Conservation (phyloP, 2,113 vertebrate species). For the Trochalopteron elliotii region DNA sequence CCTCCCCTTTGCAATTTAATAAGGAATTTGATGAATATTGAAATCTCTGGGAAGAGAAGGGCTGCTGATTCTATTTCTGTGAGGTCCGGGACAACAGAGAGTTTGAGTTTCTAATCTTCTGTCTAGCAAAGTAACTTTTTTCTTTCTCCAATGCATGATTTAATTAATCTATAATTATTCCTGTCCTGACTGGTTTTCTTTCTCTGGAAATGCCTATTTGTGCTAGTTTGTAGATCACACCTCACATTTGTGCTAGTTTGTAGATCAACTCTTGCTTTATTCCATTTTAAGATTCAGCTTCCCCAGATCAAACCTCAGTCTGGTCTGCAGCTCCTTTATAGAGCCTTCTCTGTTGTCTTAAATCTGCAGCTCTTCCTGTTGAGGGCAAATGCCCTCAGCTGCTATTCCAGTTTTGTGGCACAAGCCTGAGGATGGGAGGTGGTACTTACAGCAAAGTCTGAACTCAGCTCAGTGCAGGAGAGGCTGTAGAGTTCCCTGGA, state of each 20-base stretch:
- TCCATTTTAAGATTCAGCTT: not conserved
- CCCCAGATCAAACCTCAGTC: not conserved
- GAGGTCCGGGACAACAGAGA: not conserved
- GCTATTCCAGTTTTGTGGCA: not conserved
- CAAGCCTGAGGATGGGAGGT: not conserved
- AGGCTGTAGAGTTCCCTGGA: not conserved
- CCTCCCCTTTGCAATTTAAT: not conserved
- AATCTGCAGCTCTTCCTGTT: not conserved
- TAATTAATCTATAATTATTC: not conserved
- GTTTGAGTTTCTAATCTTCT: not conserved
- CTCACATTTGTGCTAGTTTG: not conserved
- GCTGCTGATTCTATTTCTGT: not conserved
- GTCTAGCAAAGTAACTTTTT: not conserved
- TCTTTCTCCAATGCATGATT: not conserved
- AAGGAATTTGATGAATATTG: not conserved
- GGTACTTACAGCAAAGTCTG: not conserved
- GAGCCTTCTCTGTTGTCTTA: not conserved
- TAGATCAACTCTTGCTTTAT: not conserved
- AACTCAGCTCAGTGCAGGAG: not conserved
- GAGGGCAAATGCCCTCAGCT: not conserved
- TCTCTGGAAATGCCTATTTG: not conserved
- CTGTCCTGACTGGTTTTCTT: not conserved
- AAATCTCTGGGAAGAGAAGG: not conserved
- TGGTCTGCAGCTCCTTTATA: not conserved
- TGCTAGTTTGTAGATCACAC: not conserved